Evolutionary conservation across 2,113 vertebrate species (phyloP).

Genomic region (Ictidomys tridecemlineatus): DNA sequence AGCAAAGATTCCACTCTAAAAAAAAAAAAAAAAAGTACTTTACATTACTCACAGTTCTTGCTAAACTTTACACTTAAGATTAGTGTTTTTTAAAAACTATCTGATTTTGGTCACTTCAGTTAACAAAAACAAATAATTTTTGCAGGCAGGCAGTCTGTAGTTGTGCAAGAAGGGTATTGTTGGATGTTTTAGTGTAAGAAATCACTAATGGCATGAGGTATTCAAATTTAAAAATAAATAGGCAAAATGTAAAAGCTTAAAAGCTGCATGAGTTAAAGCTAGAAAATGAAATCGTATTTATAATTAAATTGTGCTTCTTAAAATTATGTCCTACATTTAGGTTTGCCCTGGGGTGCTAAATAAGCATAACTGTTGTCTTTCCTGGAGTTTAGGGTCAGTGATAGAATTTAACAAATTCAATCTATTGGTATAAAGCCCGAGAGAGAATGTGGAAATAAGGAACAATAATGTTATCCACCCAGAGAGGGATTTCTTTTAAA

Average conservation of each 20-base stretch:
- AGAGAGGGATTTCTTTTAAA: not conserved
- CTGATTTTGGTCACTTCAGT: not conserved
- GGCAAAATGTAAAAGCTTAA: not conserved
- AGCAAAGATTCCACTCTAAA: no score
- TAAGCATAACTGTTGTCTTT: not conserved
- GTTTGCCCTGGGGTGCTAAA: not conserved
- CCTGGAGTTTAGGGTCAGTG: not conserved
- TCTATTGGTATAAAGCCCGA: not conserved
- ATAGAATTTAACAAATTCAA: not conserved
- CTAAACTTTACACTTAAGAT: not conserved
- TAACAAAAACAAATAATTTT: not conserved
- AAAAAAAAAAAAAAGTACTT: not conserved
- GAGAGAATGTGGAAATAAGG: not conserved
- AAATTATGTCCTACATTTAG: not conserved
- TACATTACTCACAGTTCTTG: not conserved
- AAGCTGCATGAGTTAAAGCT: not conserved
- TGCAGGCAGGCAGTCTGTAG: not conserved
- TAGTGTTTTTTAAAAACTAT: not conserved
- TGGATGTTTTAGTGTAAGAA: not conserved
- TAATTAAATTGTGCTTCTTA: constrained; percentile 22
- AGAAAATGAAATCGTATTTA: not conserved
- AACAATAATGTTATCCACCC: not conserved
- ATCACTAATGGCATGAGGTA: not conserved
- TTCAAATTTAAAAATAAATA: not conserved
- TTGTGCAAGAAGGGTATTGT: not conserved